Evolutionary conservation across 1,140 invertebrate genomes (phyloP).

Genomic region (Patella vulgata): DNA sequence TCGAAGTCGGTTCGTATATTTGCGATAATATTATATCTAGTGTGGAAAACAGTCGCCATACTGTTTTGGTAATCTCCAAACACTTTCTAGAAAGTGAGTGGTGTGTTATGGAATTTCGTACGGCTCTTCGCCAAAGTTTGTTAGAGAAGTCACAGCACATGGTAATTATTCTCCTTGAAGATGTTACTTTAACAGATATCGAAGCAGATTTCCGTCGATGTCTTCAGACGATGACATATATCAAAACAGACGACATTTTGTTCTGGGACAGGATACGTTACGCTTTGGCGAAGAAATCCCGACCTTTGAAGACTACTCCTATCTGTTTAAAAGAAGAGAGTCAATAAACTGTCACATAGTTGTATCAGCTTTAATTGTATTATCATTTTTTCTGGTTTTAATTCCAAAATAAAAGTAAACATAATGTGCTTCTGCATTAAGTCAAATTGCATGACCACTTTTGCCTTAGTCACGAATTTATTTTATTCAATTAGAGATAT

Average conservation of each 20-base stretch:
- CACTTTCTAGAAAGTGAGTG: conserved; percentile 22
- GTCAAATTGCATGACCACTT: no score
- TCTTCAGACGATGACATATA: conserved; percentile 90
- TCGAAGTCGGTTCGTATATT: neutral
- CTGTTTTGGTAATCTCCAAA: conserved; percentile 12
- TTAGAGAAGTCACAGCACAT: conserved; percentile 30
- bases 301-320: no score
- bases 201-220: conserved; percentile 72
- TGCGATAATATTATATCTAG: conserved; percentile 13
- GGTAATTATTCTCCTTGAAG: conserved; percentile 36
- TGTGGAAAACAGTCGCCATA: conserved; percentile 11
- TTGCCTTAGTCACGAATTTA: no score
- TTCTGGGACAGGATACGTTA: conserved; percentile 45
- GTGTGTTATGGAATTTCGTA: conserved; percentile 30
- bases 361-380: no score
- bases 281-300: no score
- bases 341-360: no score
- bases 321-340: no score
- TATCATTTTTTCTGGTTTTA: no score
- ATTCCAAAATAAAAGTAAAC: no score
- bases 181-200: conserved; percentile 28
- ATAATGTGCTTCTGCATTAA: no score
- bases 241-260: conserved; percentile 64
- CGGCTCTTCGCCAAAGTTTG: conserved; percentile 39
- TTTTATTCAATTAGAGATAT: no score